These are phyloP conservation scores for Tetragonula carbonaria DNA, from an alignment of 2,888 invertebrate species.

Conservation along the genomic window DNA sequence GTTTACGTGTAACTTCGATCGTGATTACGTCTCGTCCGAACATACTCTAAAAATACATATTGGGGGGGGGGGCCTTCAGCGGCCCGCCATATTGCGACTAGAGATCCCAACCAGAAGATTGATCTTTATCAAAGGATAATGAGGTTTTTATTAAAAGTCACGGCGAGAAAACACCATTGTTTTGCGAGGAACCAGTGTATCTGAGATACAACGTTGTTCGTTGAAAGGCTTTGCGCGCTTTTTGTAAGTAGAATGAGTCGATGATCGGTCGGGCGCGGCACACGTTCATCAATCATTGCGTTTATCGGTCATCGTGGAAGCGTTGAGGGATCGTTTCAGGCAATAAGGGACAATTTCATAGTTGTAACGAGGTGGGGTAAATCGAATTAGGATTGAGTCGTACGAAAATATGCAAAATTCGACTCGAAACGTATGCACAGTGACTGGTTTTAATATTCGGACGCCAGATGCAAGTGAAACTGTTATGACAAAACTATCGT, in stretches of 20 bases:
- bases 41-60: constrained; percentile 35
- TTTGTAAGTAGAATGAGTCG: neutral
- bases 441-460: no score
- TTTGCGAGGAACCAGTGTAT: no score
- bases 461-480: no score
- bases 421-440: no score
- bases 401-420: neutral
- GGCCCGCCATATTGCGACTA: neutral
- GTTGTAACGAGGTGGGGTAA: neutral
- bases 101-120: neutral
- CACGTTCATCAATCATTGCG: neutral
- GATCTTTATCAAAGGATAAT: neutral
- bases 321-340: neutral
- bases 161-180: neutral
- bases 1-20: constrained; percentile 31
- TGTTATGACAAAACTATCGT: no score
- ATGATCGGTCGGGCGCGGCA: neutral
- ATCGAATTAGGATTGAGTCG: neutral
- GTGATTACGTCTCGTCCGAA: constrained; percentile 21
- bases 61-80: neutral
- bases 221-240: no score
- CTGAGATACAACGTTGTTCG: neutral
- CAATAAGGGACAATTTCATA: neutral
- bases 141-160: neutral
- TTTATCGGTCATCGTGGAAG: neutral